Conservation (phyloP, 2,888 invertebrate species). For the Troides aeacus region DNA sequence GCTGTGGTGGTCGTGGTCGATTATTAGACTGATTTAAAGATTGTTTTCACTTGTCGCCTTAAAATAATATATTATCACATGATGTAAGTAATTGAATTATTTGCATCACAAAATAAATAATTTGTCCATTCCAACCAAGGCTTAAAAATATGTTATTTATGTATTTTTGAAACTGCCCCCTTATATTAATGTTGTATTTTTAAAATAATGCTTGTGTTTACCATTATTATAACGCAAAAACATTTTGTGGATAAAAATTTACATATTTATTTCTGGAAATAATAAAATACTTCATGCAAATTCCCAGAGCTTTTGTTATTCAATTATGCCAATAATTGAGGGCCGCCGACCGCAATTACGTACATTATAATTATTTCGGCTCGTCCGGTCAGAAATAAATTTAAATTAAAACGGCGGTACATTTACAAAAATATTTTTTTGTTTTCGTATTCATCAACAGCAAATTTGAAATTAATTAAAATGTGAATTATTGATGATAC, state of each 20-base stretch:
- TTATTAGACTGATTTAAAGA: too few relatives aligned
- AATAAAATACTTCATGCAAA: constrained; percentile 13
- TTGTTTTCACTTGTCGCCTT: too few relatives aligned
- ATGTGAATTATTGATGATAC: background rate
- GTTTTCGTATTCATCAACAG: background rate
- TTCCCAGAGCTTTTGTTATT: constrained; percentile 21
- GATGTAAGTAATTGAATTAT: too few relatives aligned
- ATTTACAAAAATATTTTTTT: background rate
- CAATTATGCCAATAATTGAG: constrained; percentile 26
- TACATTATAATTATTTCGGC: constrained; percentile 23
- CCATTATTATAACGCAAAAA: background rate
- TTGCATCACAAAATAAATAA: too few relatives aligned
- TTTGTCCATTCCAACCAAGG: too few relatives aligned
- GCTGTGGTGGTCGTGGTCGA: too few relatives aligned
- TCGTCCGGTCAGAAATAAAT: constrained; percentile 14
- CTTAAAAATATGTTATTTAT: too few relatives aligned
- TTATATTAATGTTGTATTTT: too few relatives aligned
- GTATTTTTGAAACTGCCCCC: too few relatives aligned
- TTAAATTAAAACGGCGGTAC: constrained; percentile 14
- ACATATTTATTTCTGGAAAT: background rate
- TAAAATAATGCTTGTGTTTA: background rate
- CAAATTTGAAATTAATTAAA: background rate
- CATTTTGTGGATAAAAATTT: background rate
- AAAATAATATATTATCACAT: too few relatives aligned
- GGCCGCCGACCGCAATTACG: constrained; percentile 26